Base-by-base conservation (phyloP, 2,797 vertebrate genomes). In the Sebastes oblongus region DNA sequence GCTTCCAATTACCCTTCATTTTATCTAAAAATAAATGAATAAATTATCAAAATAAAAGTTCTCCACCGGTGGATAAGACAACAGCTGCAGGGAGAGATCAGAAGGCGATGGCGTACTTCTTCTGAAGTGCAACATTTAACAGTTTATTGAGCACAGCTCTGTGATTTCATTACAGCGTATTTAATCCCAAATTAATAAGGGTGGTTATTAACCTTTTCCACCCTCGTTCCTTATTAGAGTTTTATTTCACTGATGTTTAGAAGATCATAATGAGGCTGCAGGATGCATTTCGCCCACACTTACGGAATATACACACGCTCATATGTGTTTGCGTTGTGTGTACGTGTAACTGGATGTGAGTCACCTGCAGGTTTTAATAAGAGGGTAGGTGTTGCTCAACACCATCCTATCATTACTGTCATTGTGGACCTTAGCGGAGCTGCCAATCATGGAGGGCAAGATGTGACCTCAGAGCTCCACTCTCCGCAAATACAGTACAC, bases 161-260 rank as follows among this genome's bases (percentile, higher is more conserved):
- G 83, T 86, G 81, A 91, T 92, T 93, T 94, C 83, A 93, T 93
- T 89, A 92, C 82, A 70, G 80, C 16, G 3, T 82, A 89, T 93
- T 92, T 92, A 94, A 94, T 95, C 92, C 88, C 86, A 91, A 93
- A 93, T 92, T 91, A 95, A 92, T 91, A 91, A 84, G 88, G 82
- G 29, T 88, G 86, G 83, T 91, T 92, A 94, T 94, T 94, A 94
- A 94, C 93, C 93, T 95, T 94, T 93, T 92, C 78, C 83, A 89
- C 88, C 85, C 89, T 69, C 54, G 4, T 85, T 90, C 82, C 77
- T 86, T 88, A 87, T 87, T 84, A 83, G 78, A 87, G 55, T 80
- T 88, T 89, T 87, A 86, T 92, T 91, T 78, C 80, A 85, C 75
- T 88, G 73, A 85, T 93, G 87, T 93, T 91, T 90, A 85, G 78